These are phyloP conservation scores for Notechis scutatus DNA, from an alignment of 2,113 vertebrate species.

Conservation along the genomic window DNA sequence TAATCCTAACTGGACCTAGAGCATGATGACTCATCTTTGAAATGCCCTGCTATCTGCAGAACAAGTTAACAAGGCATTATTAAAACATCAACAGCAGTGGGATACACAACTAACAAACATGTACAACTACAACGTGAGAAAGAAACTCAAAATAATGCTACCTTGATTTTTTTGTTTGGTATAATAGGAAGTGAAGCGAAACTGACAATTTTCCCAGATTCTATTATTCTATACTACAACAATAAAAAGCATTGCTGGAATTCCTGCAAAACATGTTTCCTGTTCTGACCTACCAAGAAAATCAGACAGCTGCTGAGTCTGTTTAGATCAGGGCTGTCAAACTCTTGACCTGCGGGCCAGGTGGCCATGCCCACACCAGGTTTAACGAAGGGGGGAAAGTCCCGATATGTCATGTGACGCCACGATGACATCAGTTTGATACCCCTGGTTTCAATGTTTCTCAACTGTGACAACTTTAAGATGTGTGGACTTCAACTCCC, in stretches of 20 bases:
- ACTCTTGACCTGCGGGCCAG: too few species aligned
- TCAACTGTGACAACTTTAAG: neutral
- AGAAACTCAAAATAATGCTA: neutral
- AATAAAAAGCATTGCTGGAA: neutral
- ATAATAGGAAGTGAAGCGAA: neutral
- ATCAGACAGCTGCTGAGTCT: neutral
- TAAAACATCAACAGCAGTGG: neutral
- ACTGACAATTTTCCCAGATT: neutral
- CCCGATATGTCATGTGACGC: too few species aligned
- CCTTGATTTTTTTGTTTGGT: neutral
- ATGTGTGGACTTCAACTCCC: neutral
- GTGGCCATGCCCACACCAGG: too few species aligned
- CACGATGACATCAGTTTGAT: too few species aligned
- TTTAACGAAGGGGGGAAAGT: too few species aligned
- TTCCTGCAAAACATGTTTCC: neutral
- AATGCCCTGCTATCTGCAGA: neutral
- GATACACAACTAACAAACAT: neutral
- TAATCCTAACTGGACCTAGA: neutral
- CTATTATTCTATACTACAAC: neutral
- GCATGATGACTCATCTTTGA: neutral
- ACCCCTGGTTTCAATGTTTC: neutral
- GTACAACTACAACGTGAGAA: neutral
- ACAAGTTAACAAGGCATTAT: neutral
- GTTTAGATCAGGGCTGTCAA: neutral
- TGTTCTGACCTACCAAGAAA: neutral